A percentile compares a stretch with the other conserved stretches of the same genome.
Evolutionary conservation across 1,140 invertebrate genomes (phyloP).

Genomic region (Ridgeia piscesae): DNA sequence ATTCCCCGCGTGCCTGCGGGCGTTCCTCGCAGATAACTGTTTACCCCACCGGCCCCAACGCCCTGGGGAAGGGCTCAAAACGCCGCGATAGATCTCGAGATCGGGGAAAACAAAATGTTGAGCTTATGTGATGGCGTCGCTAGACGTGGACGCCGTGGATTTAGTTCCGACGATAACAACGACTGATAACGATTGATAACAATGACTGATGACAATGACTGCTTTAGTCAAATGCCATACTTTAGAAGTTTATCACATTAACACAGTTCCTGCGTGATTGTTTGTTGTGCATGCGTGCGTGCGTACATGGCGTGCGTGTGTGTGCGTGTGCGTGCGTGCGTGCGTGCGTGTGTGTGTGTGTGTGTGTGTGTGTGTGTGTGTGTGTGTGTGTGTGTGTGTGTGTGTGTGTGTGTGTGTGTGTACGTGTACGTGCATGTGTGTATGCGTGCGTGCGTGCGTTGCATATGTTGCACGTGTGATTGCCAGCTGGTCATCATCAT

Average conservation of each 20-base stretch:
- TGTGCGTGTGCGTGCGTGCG: no score
- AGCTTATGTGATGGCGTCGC: background rate
- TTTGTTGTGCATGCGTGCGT: no score
- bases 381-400: background rate
- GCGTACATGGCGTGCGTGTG: no score
- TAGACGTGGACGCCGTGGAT: background rate
- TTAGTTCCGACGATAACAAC: no score
- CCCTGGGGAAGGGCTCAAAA: background rate
- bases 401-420: background rate
- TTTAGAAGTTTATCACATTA: no score
- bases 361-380: background rate
- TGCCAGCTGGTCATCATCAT: no score
- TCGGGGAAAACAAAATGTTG: background rate
- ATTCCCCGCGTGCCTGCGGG: background rate
- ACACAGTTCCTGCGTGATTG: no score
- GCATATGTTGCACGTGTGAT: no score
- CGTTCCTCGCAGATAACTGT: background rate
- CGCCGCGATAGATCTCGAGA: background rate
- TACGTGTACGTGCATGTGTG: background rate
- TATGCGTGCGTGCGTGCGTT: background rate
- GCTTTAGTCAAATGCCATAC: no score
- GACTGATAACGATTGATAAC: no score
- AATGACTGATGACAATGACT: no score
- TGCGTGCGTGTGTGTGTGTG: no score
- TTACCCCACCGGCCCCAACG: background rate